Evolutionary conservation across 2,888 invertebrate species (phyloP), one percentile per base, ranked within the genome.

Genomic region (Sisyra terminalis): DNA sequence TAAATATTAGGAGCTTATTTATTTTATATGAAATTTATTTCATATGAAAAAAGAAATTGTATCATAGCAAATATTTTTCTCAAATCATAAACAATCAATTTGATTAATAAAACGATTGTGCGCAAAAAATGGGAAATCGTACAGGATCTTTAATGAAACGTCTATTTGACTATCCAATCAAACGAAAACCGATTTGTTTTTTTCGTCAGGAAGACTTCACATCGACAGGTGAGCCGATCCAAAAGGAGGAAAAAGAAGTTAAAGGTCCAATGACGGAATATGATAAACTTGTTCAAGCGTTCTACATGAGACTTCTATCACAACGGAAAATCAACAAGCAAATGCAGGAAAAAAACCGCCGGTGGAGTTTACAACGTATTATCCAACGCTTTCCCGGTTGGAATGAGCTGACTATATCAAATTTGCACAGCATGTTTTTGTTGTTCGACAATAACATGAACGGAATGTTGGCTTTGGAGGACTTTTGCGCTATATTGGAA

Each of bases 111-210:
- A 24, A 24, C 3, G 24, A 5, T 24, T 24, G 3, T 24, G 24
- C 7, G 24, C 24, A 8, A 40, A 45, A 39, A 32, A 69, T 71
- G 71, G 71, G 71, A 11, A 63, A 66, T 41, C 62, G 65, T 47
- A 48, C 69, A 2, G 66, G 65, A 50, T 50, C 58, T 13, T 51
- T 68, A 11, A 59, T 69, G 40, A 64, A 64, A 13, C 59, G 67
- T 14, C 51, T 70, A 15, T 70, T 71, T 48, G 70, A 70, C 50
- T 70, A 70, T 50, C 71, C 71, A 1, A 70, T 71, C 29, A 70
- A 71, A 51, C 61, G 71, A 46, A 70, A 70, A 58, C 71, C 71
- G 0, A 71, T 71, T 44, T 71, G 71, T 50, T 71, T 70, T 47
- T 70, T 68, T 46, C 57, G 71, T 16, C 70, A 70, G 49, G 70